Evolutionary conservation across 2,888 invertebrate species (phyloP).

Genomic region (Thereva nobilitata): DNA sequence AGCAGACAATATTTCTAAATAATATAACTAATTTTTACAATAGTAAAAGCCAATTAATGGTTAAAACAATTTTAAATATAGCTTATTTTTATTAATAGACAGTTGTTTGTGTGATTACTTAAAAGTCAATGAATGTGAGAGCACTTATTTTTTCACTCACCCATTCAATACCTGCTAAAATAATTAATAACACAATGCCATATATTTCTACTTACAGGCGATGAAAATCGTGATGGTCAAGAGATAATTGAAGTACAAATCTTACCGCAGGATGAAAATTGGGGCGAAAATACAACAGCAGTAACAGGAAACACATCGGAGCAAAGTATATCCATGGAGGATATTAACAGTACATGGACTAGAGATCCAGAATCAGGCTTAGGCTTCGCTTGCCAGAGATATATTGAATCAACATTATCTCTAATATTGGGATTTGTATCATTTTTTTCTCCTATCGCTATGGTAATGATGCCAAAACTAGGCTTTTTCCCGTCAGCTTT

Average conservation of each 20-base stretch:
- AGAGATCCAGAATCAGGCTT: constrained; percentile 73
- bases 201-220: constrained; percentile 54
- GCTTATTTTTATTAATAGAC: too few species aligned
- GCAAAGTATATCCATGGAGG: constrained; percentile 91
- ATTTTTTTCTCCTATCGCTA: constrained; percentile 89
- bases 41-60: too few species aligned
- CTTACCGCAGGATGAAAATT: constrained; percentile 94
- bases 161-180: too few species aligned
- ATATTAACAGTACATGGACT: constrained; percentile 85
- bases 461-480: constrained; percentile 92
- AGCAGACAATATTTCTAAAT: too few species aligned
- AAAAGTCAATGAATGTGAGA: too few species aligned
- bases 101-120: too few species aligned
- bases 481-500: constrained; percentile 79
- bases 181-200: too few species aligned
- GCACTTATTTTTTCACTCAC: too few species aligned
- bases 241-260: constrained; percentile 97
- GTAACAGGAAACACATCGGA: constrained; percentile 96
- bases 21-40: too few species aligned
- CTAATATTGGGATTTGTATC: constrained; percentile 79
- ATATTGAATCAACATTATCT: constrained; percentile 80
- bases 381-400: constrained; percentile 78
- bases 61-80: too few species aligned
- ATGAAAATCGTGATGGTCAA: constrained; percentile 77
- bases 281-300: constrained; percentile 98